Base-by-base conservation (phyloP, 2,888 invertebrate species). In the Orthonychiurus folsomi region DNA sequence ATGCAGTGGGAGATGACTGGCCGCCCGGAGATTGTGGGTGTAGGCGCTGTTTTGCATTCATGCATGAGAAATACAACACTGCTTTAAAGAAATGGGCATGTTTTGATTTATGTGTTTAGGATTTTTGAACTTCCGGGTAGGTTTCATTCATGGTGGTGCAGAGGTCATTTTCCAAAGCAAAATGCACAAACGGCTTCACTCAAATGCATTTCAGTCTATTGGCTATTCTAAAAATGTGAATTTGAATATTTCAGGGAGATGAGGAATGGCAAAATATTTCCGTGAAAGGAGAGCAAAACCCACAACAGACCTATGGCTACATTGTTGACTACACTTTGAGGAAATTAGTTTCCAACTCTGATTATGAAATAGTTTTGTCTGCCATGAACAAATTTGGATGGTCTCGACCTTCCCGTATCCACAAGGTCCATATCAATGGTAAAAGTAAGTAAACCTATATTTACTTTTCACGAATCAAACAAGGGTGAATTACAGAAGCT, bases 401-500 rank as follows among this genome's bases (percentile, higher is more conserved):
- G 59, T 59, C 59, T 21, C 20, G 5, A 5, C 23, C 21, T 23
- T n/a, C 59, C 25, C 48, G 59, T 21, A 23, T 50, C 26, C 26
- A 59, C 25, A 50, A 20, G 37, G 48, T 59, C 50, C 23, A 28
- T 23, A 59, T 59, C 23, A 59, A 59, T 25, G 59, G 59, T 50
- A 59, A 59, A 5, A 59, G 59, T 59, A 59, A 59, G 26, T 12
- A 5, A 23, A 23, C 21, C 21, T 48, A 15, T 48, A 48, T n/a
- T 48, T 48, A n/a, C 48, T n/a, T 15, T 48, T 48, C 24, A 52
- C 12, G 52, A 12, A 12, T 52, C 5, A 52, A 23, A 23, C 5
- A 21, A 21, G 52, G 12, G 5, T n/a, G n/a, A 21, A 52, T 20
- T 52, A 9, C 20, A 9, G 3, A 52, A 21, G 52, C 24, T 52